phyloP scores from a whole-genome alignment of 2,113 vertebrate genomes.

The Columba janthina region DNA sequence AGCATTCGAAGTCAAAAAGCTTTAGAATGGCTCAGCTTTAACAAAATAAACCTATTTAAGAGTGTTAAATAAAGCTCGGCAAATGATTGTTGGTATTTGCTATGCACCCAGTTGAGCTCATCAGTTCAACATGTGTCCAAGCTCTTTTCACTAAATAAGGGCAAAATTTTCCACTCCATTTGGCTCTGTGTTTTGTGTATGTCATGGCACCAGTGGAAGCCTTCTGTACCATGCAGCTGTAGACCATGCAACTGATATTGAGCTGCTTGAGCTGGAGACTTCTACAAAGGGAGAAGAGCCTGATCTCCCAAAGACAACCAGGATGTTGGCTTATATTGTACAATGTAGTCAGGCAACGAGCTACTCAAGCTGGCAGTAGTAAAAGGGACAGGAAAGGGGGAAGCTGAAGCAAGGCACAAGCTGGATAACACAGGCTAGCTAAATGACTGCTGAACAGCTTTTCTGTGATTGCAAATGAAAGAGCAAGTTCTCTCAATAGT shows the following conservation, averaged over 20 bases:
- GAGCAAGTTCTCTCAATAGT: background rate
- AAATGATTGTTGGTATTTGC: background rate
- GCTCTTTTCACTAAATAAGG: constrained; percentile 15
- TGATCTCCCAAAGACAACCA: background rate
- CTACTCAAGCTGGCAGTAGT: background rate
- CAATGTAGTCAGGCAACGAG: background rate
- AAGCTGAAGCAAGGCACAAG: background rate
- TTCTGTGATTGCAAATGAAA: background rate
- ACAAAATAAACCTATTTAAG: background rate
- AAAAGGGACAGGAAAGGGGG: background rate
- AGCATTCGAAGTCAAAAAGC: background rate
- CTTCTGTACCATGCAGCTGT: background rate
- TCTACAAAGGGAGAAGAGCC: background rate
- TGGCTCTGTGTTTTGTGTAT: background rate
- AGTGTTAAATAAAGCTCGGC: background rate
- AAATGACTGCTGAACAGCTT: background rate
- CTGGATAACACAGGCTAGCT: background rate
- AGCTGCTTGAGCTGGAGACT: background rate
- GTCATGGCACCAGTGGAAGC: background rate
- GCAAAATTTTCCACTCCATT: background rate
- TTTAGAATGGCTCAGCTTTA: background rate
- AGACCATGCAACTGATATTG: accelerated
- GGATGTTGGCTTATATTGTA: background rate
- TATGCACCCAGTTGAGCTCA: background rate
- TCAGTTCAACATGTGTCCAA: background rate